phyloP scores from a whole-genome alignment of 2,797 vertebrate genomes.

The Megaceryle alcyon region DNA sequence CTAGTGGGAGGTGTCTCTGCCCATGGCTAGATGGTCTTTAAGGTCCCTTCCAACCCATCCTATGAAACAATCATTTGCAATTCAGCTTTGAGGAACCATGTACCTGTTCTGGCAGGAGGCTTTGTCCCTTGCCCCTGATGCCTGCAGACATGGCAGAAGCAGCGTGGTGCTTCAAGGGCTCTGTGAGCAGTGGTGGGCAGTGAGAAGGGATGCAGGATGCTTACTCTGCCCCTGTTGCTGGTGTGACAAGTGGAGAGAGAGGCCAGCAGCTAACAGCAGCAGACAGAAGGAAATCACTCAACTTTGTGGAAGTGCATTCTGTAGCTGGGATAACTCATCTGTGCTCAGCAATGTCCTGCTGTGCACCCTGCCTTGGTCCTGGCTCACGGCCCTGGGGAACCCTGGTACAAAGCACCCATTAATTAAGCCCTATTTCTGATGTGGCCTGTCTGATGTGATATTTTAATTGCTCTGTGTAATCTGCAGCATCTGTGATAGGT shows the following conservation, averaged over 20 bases:
- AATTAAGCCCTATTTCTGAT: neutral
- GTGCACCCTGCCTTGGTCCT: neutral
- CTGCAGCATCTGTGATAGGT: neutral
- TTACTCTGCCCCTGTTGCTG: neutral
- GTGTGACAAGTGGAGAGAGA: neutral
- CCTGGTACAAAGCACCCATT: no score
- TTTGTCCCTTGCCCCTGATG: accelerated
- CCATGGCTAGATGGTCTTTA: neutral
- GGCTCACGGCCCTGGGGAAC: neutral
- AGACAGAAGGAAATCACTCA: accelerated
- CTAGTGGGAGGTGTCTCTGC: neutral
- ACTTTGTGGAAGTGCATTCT: no score
- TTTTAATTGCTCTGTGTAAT: neutral
- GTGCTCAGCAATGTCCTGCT: neutral
- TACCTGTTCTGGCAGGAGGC: neutral
- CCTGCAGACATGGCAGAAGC: accelerated
- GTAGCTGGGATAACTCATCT: no score
- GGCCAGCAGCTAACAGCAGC: accelerated
- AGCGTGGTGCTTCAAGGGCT: accelerated
- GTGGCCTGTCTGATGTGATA: neutral
- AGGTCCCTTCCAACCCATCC: neutral
- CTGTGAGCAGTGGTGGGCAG: accelerated
- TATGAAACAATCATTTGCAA: neutral
- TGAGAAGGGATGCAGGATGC: neutral
- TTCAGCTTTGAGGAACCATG: accelerated